Percentiles rank a stretch among this genome's conserved stretches.
Evolutionary conservation across 2,797 vertebrate species (phyloP).

Genomic region (Knipowitschia caucasica): DNA sequence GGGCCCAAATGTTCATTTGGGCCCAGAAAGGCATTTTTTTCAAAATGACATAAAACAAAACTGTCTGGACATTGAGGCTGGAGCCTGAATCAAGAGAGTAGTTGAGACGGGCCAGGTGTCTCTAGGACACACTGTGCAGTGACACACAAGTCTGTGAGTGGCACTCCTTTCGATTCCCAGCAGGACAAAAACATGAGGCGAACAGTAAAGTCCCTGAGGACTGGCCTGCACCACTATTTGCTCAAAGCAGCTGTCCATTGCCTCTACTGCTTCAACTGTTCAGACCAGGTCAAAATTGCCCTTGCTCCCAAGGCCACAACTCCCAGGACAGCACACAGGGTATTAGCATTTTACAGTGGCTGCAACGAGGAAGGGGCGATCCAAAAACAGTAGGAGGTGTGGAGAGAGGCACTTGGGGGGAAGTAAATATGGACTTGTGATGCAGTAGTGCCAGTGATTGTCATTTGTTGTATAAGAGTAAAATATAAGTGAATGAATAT

Average conservation of each 20-base stretch:
- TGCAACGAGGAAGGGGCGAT: constrained; percentile 31
- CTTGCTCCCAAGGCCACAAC: constrained; percentile 35
- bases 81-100: constrained; percentile 30
- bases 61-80: constrained; percentile 46
- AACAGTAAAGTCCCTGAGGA: constrained; percentile 37
- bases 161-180: constrained; percentile 13
- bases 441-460: constrained; percentile 42
- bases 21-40: constrained; percentile 35
- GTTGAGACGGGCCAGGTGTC: constrained; percentile 36
- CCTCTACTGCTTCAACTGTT: constrained; percentile 32
- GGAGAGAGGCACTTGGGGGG: constrained; percentile 52
- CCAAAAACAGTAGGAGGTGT: constrained; percentile 35
- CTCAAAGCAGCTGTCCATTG: constrained; percentile 58
- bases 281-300: constrained; percentile 25
- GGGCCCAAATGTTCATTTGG: constrained; percentile 18
- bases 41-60: constrained; percentile 43
- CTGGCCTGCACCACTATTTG: constrained; percentile 39
- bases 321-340: constrained; percentile 28
- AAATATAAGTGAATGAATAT: constrained; percentile 40
- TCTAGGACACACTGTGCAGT: constrained; percentile 30
- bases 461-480: constrained; percentile 50
- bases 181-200: constrained; percentile 23
- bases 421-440: constrained; percentile 46
- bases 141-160: constrained; percentile 16
- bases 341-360: constrained; percentile 71